Conservation (phyloP, 2,888 invertebrate genomes). For the Drosophila yooni region DNA sequence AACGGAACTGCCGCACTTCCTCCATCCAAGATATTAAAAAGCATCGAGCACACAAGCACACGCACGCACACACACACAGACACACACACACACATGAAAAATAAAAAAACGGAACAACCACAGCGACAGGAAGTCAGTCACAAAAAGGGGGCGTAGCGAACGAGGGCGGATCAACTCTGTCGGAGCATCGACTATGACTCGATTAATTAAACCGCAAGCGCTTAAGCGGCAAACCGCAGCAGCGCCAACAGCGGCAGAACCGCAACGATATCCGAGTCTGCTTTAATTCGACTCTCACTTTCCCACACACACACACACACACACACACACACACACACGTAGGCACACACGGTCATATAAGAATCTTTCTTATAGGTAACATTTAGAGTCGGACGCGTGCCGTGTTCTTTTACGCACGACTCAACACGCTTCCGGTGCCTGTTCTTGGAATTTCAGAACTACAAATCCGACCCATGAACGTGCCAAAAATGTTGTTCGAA, state of each 20-base stretch:
- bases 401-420: neutral
- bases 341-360: neutral
- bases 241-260: constrained; percentile 20
- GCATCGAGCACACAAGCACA: constrained; percentile 12
- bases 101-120: constrained; percentile 9
- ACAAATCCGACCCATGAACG: neutral
- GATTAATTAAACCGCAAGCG: constrained; percentile 78
- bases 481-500: neutral
- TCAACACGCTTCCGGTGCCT: neutral
- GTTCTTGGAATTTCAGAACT: neutral
- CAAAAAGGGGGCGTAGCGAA: neutral
- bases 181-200: constrained; percentile 53
- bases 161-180: neutral
- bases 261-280: constrained; percentile 51
- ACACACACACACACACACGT: constrained; percentile 2
- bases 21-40: constrained; percentile 55
- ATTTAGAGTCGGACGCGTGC: neutral
- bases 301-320: constrained; percentile 22
- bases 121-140: constrained; percentile 54
- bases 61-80: neutral
- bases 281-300: constrained; percentile 74
- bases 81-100: constrained; percentile 13
- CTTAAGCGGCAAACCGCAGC: constrained; percentile 72
- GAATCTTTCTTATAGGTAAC: constrained; percentile 23
- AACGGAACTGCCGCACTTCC: constrained; percentile 23